Conservation (phyloP, 2,797 vertebrate genomes). For the Chelidonichthys spinosus region DNA sequence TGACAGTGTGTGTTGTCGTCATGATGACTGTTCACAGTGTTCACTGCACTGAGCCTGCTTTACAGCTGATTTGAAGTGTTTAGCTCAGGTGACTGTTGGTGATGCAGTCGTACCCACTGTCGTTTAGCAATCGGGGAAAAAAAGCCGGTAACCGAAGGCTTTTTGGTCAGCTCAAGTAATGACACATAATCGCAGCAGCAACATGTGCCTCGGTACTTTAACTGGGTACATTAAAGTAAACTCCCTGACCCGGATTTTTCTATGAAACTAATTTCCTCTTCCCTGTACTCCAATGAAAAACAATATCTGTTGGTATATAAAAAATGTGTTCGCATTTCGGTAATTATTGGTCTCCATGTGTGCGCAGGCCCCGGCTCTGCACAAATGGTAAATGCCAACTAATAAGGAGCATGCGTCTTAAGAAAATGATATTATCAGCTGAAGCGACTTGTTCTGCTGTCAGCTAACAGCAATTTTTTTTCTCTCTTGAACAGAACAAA, state of each 20-base stretch:
- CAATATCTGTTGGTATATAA: slow-evolving; percentile 28
- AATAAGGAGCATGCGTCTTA: slow-evolving; percentile 21
- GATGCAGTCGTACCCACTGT: no score
- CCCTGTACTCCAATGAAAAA: slow-evolving; percentile 11
- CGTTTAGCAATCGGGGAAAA: no score
- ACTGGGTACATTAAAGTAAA: slow-evolving; percentile 38
- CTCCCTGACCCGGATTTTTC: slow-evolving; percentile 37
- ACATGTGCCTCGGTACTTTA: slow-evolving; percentile 12
- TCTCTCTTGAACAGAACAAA: background rate
- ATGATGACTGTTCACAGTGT: no score
- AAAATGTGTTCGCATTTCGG: slow-evolving; percentile 31
- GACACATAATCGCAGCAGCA: slow-evolving; percentile 31
- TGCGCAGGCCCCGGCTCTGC: background rate
- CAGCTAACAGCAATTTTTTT: background rate
- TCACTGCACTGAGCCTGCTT: no score
- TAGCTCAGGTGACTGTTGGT: no score
- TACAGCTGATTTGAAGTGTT: no score
- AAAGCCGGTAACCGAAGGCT: background rate
- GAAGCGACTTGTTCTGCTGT: background rate
- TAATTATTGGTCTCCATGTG: slow-evolving; percentile 40
- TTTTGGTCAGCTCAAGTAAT: slow-evolving; percentile 26
- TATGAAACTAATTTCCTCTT: slow-evolving; percentile 51
- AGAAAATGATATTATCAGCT: slow-evolving; percentile 23
- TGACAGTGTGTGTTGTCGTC: no score
- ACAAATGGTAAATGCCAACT: slow-evolving; percentile 10